phyloP scores from a whole-genome alignment of 2,113 vertebrate genomes.

The Cynocephalus volans region DNA sequence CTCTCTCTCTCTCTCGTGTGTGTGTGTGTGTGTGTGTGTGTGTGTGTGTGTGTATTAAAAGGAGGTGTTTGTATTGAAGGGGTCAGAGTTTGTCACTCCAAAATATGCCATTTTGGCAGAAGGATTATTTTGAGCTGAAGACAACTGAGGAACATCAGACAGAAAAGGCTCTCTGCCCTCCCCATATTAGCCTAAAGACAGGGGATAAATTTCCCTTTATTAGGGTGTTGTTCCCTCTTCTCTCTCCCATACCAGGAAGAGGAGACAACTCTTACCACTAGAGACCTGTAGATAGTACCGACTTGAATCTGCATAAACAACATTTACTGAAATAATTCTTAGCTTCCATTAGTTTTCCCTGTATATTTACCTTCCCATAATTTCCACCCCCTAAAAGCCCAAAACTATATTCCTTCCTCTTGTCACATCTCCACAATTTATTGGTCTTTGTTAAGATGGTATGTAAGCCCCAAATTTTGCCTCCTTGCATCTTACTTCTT shows the following conservation, averaged over 20 bases:
- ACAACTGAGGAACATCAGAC: constrained; percentile 32
- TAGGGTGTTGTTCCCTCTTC: background rate
- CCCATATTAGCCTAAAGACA: background rate
- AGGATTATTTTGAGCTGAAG: constrained; percentile 54
- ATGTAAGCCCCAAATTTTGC: background rate
- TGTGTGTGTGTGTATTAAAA: background rate
- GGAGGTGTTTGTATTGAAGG: background rate
- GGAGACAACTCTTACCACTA: background rate
- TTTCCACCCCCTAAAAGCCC: background rate
- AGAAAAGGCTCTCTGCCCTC: background rate
- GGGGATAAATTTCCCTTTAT: background rate
- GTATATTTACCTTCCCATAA: background rate
- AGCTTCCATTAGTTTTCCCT: background rate
- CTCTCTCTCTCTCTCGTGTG: too few relatives aligned
- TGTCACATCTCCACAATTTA: background rate
- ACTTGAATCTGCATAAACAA: background rate
- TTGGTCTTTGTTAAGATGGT: background rate
- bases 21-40: background rate
- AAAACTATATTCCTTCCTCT: background rate
- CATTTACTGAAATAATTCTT: background rate
- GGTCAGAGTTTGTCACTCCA: background rate
- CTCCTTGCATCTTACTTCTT: background rate
- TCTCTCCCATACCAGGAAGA: background rate
- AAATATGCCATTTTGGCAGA: background rate
- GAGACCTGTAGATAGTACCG: too few relatives aligned